Evolutionary conservation across 2,797 vertebrate genomes (phyloP), one percentile per base, ranked within the genome.

Genomic region (Melanotaenia maccullochi): DNA sequence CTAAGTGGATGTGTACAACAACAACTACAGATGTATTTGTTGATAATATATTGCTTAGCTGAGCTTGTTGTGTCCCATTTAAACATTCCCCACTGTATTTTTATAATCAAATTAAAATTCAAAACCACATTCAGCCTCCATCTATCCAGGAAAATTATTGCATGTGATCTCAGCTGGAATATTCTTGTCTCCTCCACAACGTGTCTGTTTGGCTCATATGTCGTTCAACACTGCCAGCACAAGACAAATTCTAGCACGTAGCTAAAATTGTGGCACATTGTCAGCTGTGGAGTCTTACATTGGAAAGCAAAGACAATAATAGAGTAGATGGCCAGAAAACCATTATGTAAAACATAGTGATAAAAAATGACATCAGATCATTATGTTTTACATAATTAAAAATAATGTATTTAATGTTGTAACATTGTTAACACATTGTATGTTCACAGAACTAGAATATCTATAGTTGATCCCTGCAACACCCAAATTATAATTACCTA

Each of bases 231-330:
- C 70, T 69, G 66, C 65, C 71, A 32, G 22, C 73, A 67, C 71
- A 44, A 60, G 71, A 76, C 42, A 60, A 38, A 82, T 76, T 63
- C 65, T 33, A 72, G 52, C 71, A 73, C 73, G 33, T 86, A 36
- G 70, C 63, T 60, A 35, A 80, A 77, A 88, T 87, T 82, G 65
- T 79, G 78, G 80, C 85, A 87, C 80, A 77, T 85, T 86, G 65
- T 87, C 82, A 67, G 73, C 78, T 67, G 60, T 9, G 35, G 44
- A 68, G 61, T 40, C 24, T 59, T 4, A 60, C 56, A 75, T 69
- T 58, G 62, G 42, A 75, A 44, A 28, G 65, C 56, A 18, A 49
- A 5, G 55, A 78, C 65, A 74, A 74, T 67, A 67, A 75, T 38
- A 60, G 44, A 69, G 35, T 18, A 56, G 58, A 72, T 32, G 9